Evolutionary conservation across 2,888 invertebrate genomes (phyloP), one percentile per base, ranked within the genome.

Genomic region (Trissolcus brochymenae): DNA sequence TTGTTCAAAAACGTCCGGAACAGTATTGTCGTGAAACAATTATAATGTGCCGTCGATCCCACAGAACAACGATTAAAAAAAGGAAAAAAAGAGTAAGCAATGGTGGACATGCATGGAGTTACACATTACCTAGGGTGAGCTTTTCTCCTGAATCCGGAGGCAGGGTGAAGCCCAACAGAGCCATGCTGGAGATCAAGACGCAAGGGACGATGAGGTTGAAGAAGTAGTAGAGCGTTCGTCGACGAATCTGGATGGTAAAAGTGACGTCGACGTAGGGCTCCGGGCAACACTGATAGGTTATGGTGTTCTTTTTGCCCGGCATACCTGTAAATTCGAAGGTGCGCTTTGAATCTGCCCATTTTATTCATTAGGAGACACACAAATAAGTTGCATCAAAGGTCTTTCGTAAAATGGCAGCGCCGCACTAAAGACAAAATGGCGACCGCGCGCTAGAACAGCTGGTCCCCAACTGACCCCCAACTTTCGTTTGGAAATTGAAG

Each of bases 191-290:
- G 90, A 99, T 99, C 87, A 99, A 94, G 87, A 99, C 97, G 90
- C 98, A 98, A 84, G 99, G 99, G 87, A 99, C 97, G 90, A 99
- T 98, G 90, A 99, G 94, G 92, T 99, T 99, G 94, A 99, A 98
- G 92, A 98, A 98, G 92, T 99, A 99, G 93, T 98, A 99, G 86
- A 99, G 92, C 59, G 98, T 98, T 87, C 98, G 93, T 88, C 99
- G 93, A 84, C 98, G 93, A 87, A 99, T 97, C 92, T 96, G 96
- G 90, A 99, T 97, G 83, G 96, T 96, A 91, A 98, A 99, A 46
- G 98, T 98, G 79, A 99, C 95, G 89, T 98, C 97, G 83, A 98
- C 95, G 91, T 97, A 96, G 66, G 97, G 96, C 90, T 96, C 95
- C 86, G 98, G 94, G 91, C 98, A 95, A 93, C 98, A 95, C 91